Base-by-base conservation (phyloP, 2,113 vertebrate species). In the Scortum barcoo region DNA sequence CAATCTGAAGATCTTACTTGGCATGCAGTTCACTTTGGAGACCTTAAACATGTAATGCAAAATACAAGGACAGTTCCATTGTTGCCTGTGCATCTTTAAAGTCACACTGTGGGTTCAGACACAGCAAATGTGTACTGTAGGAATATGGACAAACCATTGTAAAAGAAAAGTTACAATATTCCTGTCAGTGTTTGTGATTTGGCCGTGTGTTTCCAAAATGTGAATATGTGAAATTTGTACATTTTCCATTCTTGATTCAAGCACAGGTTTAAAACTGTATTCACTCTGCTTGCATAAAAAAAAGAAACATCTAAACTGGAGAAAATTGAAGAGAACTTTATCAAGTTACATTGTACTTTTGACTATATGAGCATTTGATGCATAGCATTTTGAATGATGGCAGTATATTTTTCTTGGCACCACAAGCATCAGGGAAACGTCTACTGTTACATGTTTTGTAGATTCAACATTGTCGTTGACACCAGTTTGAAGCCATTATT, bases 371-470 rank as follows among this genome's bases (percentile, higher is more conserved):
- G 58, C 74, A 84, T 88, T 86, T 81, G 85, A 84, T 80, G 67
- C 83, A 66, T 56, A 87, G 48, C 62, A 71, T 88, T 87, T 72
- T 83, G 66, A 86, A 86, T 79, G 75, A 78, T 33, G 46, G 72
- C 44, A 20, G 13, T 71, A n/a, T 85, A 36, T 84, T 8, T 79
- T 83, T 88, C 68, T 73, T 48, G 70, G 62, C 70, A 76, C 53
- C 26, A 53, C 68, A 70, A 84, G 58, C 84, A 75, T 92, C 89
- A 91, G 90, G 90, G 88, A 92, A 88, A 81, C 36, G 76, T 87
- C 81, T 72, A 36, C 74, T 74, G 80, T 84, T 60, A 60, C 4
- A 48, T 66, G 56, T 78, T 79, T 66, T 83, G 71, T 90, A 80
- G 57, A 62, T 83, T 82, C 3, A 36, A 56, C 51, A 56, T 62